Evolutionary conservation across 2,113 vertebrate species (phyloP).

Genomic region (Poeciliopsis retropinna): DNA sequence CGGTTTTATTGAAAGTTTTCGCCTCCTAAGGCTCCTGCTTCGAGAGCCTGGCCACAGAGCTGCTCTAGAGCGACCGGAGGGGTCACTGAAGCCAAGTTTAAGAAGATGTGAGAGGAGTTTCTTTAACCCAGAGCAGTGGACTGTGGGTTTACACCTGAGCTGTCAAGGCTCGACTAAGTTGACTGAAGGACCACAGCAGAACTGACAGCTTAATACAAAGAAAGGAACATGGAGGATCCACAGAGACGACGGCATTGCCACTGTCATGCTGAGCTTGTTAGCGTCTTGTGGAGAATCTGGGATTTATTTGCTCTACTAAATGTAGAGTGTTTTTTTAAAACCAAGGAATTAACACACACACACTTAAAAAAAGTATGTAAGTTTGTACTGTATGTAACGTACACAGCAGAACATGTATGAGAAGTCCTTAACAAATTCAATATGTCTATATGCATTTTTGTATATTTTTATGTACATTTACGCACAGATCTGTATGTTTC

Average conservation of each 20-base stretch:
- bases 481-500: constrained; percentile 70
- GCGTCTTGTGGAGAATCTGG: constrained; percentile 82
- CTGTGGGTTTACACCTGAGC: constrained; percentile 20
- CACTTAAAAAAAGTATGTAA: constrained; percentile 65
- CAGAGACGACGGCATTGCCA: constrained; percentile 68
- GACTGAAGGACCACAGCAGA: constrained; percentile 46
- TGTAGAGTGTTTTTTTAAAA: constrained; percentile 80
- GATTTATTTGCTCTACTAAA: constrained; percentile 77
- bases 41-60: constrained; percentile 45
- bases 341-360: constrained; percentile 74
- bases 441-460: constrained; percentile 77
- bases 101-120: constrained; percentile 14
- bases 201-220: constrained; percentile 81
- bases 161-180: constrained; percentile 38
- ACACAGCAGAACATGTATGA: constrained; percentile 66
- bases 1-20: constrained; percentile 73
- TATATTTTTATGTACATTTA: constrained; percentile 76
- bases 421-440: constrained; percentile 69
- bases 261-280: constrained; percentile 75
- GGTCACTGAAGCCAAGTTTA: constrained; percentile 47
- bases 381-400: constrained; percentile 71
- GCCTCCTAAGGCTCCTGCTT: constrained; percentile 49
- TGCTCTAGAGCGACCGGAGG: constrained; percentile 24
- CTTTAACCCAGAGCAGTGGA: constrained; percentile 31
- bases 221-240: constrained; percentile 66